phyloP scores from a whole-genome alignment of 2,888 invertebrate genomes.

The Synergus laeviventris region DNA sequence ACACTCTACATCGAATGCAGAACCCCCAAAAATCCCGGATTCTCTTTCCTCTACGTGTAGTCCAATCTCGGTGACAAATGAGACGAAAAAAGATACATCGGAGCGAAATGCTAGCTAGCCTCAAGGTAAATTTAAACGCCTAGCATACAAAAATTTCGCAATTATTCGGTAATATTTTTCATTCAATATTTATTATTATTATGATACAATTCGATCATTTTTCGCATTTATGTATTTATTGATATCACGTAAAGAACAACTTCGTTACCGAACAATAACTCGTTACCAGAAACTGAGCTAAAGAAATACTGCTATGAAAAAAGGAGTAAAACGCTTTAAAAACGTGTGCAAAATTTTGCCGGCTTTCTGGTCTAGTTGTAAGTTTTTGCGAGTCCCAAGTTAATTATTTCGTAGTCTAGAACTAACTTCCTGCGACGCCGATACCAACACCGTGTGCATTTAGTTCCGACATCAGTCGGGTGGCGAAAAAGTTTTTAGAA shows the following conservation, averaged over 20 bases:
- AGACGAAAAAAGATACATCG: slow-evolving; percentile 69
- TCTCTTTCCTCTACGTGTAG: slow-evolving; percentile 64
- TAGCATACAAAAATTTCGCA: slow-evolving; percentile 70
- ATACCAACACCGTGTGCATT: slow-evolving; percentile 19
- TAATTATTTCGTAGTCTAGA: slow-evolving; percentile 17
- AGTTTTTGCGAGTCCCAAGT: background rate
- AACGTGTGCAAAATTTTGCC: background rate
- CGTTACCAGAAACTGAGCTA: background rate
- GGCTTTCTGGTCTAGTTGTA: background rate
- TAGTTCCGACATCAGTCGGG: background rate
- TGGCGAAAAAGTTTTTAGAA: slow-evolving; percentile 7
- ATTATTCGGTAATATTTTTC: slow-evolving; percentile 72
- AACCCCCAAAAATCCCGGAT: slow-evolving; percentile 47
- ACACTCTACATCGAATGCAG: slow-evolving; percentile 43
- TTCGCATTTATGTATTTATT: slow-evolving; percentile 13
- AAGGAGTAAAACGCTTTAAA: background rate
- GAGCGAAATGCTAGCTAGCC: slow-evolving; percentile 74
- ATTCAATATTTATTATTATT: slow-evolving; percentile 33
- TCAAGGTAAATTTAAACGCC: slow-evolving; percentile 74
- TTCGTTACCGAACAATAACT: slow-evolving; percentile 11
- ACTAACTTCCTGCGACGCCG: background rate
- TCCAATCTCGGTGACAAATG: slow-evolving; percentile 60
- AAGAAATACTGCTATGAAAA: background rate
- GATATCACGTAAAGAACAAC: background rate
- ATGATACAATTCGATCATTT: slow-evolving; percentile 3